Evolutionary conservation across 2,113 vertebrate genomes (phyloP).

Genomic region (Columba livia): DNA sequence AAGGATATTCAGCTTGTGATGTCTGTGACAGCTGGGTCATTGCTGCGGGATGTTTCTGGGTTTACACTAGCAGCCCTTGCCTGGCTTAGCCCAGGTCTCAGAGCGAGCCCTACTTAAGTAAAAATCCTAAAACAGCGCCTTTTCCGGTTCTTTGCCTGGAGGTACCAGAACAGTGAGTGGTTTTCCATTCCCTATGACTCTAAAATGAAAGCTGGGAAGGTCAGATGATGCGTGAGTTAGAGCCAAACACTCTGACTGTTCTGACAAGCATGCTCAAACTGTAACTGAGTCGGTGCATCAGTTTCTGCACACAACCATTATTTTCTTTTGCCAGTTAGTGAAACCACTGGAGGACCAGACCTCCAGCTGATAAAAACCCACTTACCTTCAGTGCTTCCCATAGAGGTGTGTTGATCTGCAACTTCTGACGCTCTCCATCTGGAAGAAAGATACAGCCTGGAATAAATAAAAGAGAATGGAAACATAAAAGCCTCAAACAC

Average conservation of each 20-base stretch:
- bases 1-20: background rate
- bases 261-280: background rate
- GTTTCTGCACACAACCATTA: rapidly evolving
- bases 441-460: rapidly evolving
- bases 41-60: background rate
- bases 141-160: background rate
- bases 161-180: background rate
- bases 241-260: rapidly evolving
- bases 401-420: background rate
- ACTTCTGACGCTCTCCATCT: background rate
- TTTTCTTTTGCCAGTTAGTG: background rate
- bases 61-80: background rate
- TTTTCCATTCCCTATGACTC: background rate
- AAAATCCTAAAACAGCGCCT: background rate
- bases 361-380: rapidly evolving
- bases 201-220: background rate
- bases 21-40: background rate
- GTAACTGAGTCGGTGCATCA: rapidly evolving
- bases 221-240: background rate
- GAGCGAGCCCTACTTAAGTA: background rate
- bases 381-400: background rate
- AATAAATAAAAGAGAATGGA: background rate
- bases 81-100: background rate
- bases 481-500: background rate
- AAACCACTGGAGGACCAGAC: background rate